Conservation (phyloP, 1,140 invertebrate genomes). For the Drosophila pruinosa region DNA sequence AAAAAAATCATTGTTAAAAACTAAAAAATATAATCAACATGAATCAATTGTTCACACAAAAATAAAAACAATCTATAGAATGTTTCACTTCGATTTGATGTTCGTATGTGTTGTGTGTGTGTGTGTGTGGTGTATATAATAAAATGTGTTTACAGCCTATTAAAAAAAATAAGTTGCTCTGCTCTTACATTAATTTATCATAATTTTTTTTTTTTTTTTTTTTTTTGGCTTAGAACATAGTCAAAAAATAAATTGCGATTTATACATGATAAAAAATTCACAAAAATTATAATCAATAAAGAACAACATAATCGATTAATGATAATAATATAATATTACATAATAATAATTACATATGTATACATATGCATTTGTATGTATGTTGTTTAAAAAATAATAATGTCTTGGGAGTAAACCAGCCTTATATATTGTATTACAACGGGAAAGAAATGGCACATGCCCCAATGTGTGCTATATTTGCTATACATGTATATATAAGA, state of each 20-base stretch:
- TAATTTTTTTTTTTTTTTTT: not conserved
- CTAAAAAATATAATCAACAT: constrained; percentile 17
- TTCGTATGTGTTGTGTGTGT: constrained; percentile 9
- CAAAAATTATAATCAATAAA: constrained; percentile 27
- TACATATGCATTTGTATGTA: constrained; percentile 31
- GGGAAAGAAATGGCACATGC: constrained; percentile 71
- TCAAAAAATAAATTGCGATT: constrained; percentile 45
- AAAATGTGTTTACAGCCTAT: constrained; percentile 44
- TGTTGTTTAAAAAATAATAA: constrained; percentile 75
- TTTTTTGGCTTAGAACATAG: constrained; percentile 25
- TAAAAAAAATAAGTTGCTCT: constrained; percentile 47
- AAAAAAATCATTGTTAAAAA: not conserved
- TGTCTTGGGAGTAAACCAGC: constrained; percentile 83
- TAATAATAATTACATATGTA: constrained; percentile 27
- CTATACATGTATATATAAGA: constrained; percentile 36
- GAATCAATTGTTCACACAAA: constrained; percentile 6
- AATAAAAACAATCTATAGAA: constrained; percentile 7
- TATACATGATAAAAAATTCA: constrained; percentile 36
- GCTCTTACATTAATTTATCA: constrained; percentile 25
- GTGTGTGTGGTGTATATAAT: constrained; percentile 26
- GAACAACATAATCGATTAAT: constrained; percentile 33
- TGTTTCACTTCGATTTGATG: constrained; percentile 3
- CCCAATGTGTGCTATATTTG: constrained; percentile 51
- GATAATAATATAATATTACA: constrained; percentile 29
- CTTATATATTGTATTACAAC: constrained; percentile 82